These are phyloP conservation scores for Octonoba sinensis DNA, from an alignment of 2,888 invertebrate species.

Conservation along the genomic window DNA sequence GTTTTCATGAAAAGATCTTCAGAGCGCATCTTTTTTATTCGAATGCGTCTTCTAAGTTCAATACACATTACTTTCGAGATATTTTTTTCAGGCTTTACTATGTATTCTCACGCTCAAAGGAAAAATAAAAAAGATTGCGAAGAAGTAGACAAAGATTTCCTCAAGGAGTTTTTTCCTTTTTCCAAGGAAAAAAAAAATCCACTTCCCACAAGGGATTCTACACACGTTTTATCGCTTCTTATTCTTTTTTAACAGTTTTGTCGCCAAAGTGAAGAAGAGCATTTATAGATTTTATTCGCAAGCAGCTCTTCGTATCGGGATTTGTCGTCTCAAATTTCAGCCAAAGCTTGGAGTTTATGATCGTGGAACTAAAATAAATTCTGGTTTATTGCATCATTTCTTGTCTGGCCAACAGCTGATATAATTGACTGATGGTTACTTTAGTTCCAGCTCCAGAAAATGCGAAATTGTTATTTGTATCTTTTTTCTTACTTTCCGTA, in stretches of 20 bases:
- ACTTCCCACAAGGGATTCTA: constrained; percentile 43
- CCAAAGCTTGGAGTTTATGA: constrained; percentile 51
- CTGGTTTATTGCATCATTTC: constrained; percentile 39
- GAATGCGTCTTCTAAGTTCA: constrained; percentile 31
- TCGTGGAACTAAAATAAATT: constrained; percentile 33
- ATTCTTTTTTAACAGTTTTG: constrained; percentile 49
- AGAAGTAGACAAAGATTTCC: constrained; percentile 37
- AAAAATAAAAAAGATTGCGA: constrained; percentile 22
- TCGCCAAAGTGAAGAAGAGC: constrained; percentile 28
- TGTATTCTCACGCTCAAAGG: constrained; percentile 26
- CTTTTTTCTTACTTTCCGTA: background rate
- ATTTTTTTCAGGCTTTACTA: constrained; percentile 29
- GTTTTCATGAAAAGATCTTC: constrained; percentile 37
- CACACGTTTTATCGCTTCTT: constrained; percentile 56
- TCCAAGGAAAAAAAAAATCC: constrained; percentile 10
- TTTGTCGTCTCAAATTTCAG: constrained; percentile 48
- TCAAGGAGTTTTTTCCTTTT: background rate
- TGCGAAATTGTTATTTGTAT: background rate
- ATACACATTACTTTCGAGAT: constrained; percentile 35
- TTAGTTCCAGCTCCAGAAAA: background rate
- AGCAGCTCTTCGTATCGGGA: constrained; percentile 36
- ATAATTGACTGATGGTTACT: constrained; percentile 18
- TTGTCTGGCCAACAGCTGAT: constrained; percentile 44
- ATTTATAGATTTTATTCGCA: constrained; percentile 54
- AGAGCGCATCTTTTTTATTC: constrained; percentile 44